These are phyloP conservation scores for Thera britannica DNA, from an alignment of 2,888 invertebrate species.

Conservation along the genomic window DNA sequence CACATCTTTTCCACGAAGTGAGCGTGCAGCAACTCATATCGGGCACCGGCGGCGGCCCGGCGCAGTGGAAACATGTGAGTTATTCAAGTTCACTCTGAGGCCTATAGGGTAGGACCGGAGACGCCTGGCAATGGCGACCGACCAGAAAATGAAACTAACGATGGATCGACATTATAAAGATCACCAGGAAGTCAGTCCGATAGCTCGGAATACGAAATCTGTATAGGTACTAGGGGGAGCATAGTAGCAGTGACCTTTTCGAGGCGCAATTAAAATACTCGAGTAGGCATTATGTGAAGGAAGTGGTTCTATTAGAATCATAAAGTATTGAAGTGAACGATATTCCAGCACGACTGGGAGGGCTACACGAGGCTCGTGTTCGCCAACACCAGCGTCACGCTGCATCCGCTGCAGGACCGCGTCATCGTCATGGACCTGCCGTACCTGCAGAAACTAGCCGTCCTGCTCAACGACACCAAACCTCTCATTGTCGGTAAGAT, in stretches of 20 bases:
- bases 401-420: conserved; percentile 79
- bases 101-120: neutral
- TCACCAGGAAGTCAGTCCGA: too few relatives aligned
- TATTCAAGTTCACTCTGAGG: neutral
- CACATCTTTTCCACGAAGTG: conserved; percentile 87
- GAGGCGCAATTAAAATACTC: neutral
- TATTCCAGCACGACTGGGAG: conserved; percentile 86
- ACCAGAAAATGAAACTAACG: too few relatives aligned
- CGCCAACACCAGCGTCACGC: conserved; percentile 82
- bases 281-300: neutral
- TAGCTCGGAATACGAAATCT: too few relatives aligned
- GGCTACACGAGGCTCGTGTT: conserved; percentile 85
- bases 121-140: too few relatives aligned
- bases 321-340: too few relatives aligned
- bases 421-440: conserved; percentile 88
- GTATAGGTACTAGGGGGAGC: too few relatives aligned
- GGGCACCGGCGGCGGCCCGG: conserved; percentile 77
- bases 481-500: conserved; percentile 83
- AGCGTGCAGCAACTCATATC: conserved; percentile 81
- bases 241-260: too few relatives aligned
- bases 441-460: conserved; percentile 86
- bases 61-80: conserved; percentile 77
- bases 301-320: too few relatives aligned
- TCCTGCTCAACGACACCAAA: conserved; percentile 81
- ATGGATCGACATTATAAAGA: too few relatives aligned